Conservation (phyloP, 2,113 vertebrate genomes). For the Zootoca vivipara region DNA sequence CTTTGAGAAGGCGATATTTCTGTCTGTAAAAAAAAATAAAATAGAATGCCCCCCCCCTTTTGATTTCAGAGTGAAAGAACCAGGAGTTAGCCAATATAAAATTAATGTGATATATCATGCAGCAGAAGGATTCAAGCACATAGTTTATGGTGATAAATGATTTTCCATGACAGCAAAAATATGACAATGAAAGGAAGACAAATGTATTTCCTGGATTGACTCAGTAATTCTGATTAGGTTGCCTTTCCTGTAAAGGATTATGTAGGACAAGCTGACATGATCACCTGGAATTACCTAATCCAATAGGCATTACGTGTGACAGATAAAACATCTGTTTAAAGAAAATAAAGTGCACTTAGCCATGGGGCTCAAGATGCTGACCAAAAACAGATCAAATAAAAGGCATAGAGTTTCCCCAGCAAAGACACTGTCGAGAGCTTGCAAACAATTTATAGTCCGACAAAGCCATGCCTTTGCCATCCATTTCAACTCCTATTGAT, state of each 20-base stretch:
- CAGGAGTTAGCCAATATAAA: constrained; percentile 43
- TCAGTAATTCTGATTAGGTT: constrained; percentile 38
- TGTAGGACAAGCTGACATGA: constrained; percentile 56
- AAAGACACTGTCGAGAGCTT: constrained; percentile 30
- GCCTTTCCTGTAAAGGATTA: constrained; percentile 51
- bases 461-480: neutral
- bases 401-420: constrained; percentile 1
- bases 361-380: constrained; percentile 30
- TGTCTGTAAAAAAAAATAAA: neutral
- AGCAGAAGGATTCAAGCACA: constrained; percentile 47
- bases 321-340: constrained; percentile 64
- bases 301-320: constrained; percentile 60
- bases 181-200: constrained; percentile 59
- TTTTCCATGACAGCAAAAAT: constrained; percentile 54
- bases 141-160: constrained; percentile 50
- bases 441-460: constrained; percentile 30
- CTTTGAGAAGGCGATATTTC: constrained; percentile 41
- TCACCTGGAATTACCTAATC: constrained; percentile 66
- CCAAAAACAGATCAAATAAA: constrained; percentile 55
- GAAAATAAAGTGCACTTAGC: constrained; percentile 54
- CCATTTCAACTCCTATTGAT: constrained; percentile 18
- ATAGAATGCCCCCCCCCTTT: neutral
- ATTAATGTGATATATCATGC: constrained; percentile 45
- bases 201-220: constrained; percentile 51
- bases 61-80: constrained; percentile 46